phyloP scores from a whole-genome alignment of 2,888 invertebrate genomes.

The Lordiphosa fenestrarum region DNA sequence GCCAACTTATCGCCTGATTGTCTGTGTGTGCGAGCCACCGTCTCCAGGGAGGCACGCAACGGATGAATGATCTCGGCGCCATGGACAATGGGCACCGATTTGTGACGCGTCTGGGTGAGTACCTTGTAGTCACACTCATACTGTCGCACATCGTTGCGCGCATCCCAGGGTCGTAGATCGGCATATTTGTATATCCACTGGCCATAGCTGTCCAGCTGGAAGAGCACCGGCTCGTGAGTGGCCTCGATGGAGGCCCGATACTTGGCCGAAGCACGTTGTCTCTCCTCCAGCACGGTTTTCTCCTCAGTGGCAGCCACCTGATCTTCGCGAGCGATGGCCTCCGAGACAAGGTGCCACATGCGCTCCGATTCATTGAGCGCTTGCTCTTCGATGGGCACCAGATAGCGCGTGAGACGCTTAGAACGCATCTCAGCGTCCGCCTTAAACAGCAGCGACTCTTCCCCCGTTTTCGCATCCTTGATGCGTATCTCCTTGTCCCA shows the following conservation, averaged over 20 bases:
- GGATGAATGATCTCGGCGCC: constrained; percentile 25
- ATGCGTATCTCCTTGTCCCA: constrained; percentile 95
- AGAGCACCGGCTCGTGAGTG: constrained; percentile 88
- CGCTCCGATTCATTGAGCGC: constrained; percentile 91
- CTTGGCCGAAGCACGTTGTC: constrained; percentile 88
- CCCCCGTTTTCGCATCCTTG: constrained; percentile 89
- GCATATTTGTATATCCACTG: constrained; percentile 89
- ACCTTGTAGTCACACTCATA: constrained; percentile 92
- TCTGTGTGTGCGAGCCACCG: constrained; percentile 11
- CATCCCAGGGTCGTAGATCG: constrained; percentile 93
- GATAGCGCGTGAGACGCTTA: constrained; percentile 87
- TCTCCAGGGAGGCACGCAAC: constrained; percentile 23
- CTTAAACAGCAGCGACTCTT: constrained; percentile 86
- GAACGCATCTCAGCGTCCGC: constrained; percentile 86
- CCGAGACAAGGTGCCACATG: constrained; percentile 92
- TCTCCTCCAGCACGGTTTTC: constrained; percentile 94
- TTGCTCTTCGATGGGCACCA: constrained; percentile 89
- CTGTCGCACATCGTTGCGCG: constrained; percentile 91
- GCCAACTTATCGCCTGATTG: constrained; percentile 17
- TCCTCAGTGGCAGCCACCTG: constrained; percentile 94
- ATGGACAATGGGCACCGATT: constrained; percentile 83
- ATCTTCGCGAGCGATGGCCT: constrained; percentile 91
- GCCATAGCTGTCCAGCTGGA: constrained; percentile 83
- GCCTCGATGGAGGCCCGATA: constrained; percentile 84
- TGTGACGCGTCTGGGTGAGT: constrained; percentile 88